phyloP scores from a whole-genome alignment of 2,888 invertebrate species.

The Sepioteuthis lessoniana region DNA sequence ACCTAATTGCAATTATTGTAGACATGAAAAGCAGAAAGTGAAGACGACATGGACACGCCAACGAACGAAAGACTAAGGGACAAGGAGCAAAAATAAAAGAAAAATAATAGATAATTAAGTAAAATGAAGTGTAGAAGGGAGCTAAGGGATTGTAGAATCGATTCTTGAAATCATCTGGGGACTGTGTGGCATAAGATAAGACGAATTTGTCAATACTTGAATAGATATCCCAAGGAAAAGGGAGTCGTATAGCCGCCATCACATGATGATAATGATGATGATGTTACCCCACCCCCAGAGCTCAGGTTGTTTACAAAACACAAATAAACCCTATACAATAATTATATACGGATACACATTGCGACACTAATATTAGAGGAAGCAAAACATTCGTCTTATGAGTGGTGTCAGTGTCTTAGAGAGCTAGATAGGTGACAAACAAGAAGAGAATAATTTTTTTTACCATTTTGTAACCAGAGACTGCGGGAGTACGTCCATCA shows the following conservation, averaged over 20 bases:
- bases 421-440: background rate
- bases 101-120: background rate
- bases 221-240: background rate
- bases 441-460: background rate
- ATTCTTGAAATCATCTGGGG: background rate
- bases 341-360: background rate
- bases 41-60: background rate
- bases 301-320: slow-evolving; percentile 33
- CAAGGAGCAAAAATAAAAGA: background rate
- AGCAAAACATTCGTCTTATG: background rate
- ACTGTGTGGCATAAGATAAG: background rate
- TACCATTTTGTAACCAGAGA: slow-evolving; percentile 33
- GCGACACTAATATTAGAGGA: background rate
- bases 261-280: background rate
- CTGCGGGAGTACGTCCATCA: slow-evolving; percentile 4
- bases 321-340: background rate
- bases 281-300: background rate
- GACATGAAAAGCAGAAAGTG: background rate
- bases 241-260: background rate
- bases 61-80: background rate
- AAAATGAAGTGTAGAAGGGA: background rate
- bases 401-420: background rate
- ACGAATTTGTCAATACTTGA: background rate
- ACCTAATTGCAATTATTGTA: background rate
- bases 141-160: background rate